Percentiles rank a stretch among this genome's conserved stretches.
Conservation (phyloP, 1,140 invertebrate genomes). For the Ceratina calcarata region DNA sequence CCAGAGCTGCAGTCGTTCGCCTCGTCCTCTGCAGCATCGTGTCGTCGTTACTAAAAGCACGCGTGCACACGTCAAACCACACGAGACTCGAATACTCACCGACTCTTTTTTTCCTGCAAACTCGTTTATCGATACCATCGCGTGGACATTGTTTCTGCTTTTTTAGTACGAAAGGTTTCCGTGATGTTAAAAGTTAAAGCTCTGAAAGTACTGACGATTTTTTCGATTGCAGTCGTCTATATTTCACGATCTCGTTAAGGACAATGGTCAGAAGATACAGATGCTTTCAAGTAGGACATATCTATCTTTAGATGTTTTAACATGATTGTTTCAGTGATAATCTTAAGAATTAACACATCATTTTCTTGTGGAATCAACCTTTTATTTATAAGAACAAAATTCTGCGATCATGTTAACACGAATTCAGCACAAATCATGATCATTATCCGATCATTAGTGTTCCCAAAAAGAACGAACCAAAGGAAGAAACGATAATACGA, state of each 20-base stretch:
- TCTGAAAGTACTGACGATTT: background rate
- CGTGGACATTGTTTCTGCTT: background rate
- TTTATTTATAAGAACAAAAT: too few species aligned
- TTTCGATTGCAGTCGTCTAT: background rate
- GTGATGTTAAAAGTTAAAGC: background rate
- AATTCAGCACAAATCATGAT: background rate
- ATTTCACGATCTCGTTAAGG: background rate
- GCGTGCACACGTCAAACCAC: background rate
- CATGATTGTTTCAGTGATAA: too few species aligned
- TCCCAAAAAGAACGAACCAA: background rate
- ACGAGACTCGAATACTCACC: background rate
- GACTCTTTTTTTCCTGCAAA: background rate
- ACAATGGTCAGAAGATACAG: background rate
- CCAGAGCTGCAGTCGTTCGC: slow-evolving; percentile 17
- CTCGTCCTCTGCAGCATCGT: background rate
- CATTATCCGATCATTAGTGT: slow-evolving; percentile 1
- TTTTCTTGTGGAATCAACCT: too few species aligned
- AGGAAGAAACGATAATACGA: slow-evolving; percentile 5
- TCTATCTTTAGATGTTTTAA: too few species aligned
- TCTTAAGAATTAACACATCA: too few species aligned
- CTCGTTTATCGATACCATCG: slow-evolving; percentile 2
- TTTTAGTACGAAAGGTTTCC: background rate
- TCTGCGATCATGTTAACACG: background rate
- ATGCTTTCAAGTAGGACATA: too few species aligned
- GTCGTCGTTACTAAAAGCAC: slow-evolving; percentile 3